Evolutionary conservation across 2,797 vertebrate species (phyloP), one percentile per base, ranked within the genome.

Genomic region (Poeciliopsis gracilis): DNA sequence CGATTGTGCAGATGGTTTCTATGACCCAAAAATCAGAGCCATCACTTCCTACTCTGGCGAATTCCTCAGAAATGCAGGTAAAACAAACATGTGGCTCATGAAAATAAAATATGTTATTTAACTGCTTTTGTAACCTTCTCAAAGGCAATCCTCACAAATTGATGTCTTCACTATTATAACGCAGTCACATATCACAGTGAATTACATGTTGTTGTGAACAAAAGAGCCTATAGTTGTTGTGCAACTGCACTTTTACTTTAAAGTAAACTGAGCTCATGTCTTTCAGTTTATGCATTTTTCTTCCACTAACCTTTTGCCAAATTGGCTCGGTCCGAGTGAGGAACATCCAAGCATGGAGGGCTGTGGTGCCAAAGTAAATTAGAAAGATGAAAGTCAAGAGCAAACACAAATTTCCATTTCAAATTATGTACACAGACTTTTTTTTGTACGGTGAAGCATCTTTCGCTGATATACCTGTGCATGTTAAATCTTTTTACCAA

Each of bases 1-100:
- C 0, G 98, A 99, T 80, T 98, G 97, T 76, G 97, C 96, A 30
- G 97, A 99, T 25, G 98, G 98, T 79, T 98, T 99, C 93, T 99
- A 99, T 85, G 87, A 98, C 78, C 97, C 97, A 0, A 13, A 43
- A n/a, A 95, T 95, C 16, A 95, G 97, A 90, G 86, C 96, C 4
- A 71, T 99, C 82, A 94, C 84, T 71, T 96, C 97, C 90, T 97
- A 98, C 82, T 41, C 84, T 0, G 86, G 87, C 43, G 86, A 79
- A 51, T 98, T 98, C 89, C 95, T 98, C 78, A 96, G 98, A 85
- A 97, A 95, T 1, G 96, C 97, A 94, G 98, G 98, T 99, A 93
- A 91, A 94, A 84, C 28, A 45, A 3, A 79, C 79, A 55, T 51
- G 3, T 67, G 36, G 18, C 41, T 41, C 23, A 25, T 41, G 20